Evolutionary conservation across 2,113 vertebrate genomes (phyloP).

Genomic region (Phoenicopterus ruber): DNA sequence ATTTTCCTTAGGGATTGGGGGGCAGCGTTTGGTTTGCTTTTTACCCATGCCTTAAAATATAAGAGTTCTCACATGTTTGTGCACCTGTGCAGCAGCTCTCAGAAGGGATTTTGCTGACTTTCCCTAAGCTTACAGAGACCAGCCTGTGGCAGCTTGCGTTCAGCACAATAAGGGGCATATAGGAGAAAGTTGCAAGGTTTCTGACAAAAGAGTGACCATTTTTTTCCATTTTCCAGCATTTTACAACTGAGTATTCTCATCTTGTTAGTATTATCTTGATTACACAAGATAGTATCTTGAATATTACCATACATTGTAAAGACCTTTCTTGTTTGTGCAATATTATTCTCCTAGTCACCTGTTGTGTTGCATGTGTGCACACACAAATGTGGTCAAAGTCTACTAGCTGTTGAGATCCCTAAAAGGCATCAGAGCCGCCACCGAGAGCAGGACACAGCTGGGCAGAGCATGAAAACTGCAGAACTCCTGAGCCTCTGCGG

Average conservation of each 20-base stretch:
- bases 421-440: not conserved
- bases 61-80: not conserved
- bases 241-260: not conserved
- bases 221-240: not conserved
- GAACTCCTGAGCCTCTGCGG: not conserved
- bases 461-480: not conserved
- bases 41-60: not conserved
- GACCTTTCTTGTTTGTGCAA: not conserved
- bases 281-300: not conserved
- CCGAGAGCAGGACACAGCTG: not conserved
- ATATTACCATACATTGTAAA: not conserved
- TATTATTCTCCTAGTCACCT: not conserved
- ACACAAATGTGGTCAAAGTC: not conserved
- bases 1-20: not conserved
- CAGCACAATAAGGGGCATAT: not conserved
- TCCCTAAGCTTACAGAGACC: not conserved
- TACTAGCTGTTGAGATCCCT: not conserved
- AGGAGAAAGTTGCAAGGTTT: not conserved
- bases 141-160: not conserved
- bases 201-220: not conserved
- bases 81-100: not conserved
- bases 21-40: not conserved
- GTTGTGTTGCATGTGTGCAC: not conserved
- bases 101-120: not conserved
- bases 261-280: not conserved